Conservation (phyloP, 2,888 invertebrate species). For the Coenonympha arcania region DNA sequence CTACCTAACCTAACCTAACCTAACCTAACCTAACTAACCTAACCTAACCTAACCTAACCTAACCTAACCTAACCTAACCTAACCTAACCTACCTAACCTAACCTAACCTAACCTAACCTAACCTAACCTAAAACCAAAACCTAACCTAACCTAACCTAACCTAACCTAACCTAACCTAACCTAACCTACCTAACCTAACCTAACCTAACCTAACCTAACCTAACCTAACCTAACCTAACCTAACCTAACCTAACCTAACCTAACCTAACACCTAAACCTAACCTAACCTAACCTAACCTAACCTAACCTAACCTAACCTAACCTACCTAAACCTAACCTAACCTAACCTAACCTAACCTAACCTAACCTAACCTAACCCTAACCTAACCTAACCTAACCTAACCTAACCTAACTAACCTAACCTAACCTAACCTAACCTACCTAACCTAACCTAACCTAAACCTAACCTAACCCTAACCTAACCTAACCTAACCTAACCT, state of each 20-base stretch:
- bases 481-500: slow-evolving; percentile 8
- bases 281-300: no score
- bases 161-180: neutral
- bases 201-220: slow-evolving; percentile 8
- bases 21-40: slow-evolving; percentile 7
- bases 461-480: slow-evolving; percentile 7
- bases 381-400: no score
- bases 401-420: neutral
- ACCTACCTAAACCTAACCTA: no score
- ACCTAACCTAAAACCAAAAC: neutral
- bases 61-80: no score
- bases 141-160: slow-evolving; percentile 6
- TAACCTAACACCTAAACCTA: no score
- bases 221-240: no score
- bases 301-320: no score
- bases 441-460: slow-evolving; percentile 2
- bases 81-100: neutral
- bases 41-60: slow-evolving; percentile 1
- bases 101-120: slow-evolving; percentile 2
- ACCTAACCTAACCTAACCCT: no score
- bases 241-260: no score
- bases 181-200: neutral
- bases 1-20: slow-evolving; percentile 7
- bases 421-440: neutral
- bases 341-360: no score